Evolutionary conservation across 2,888 invertebrate genomes (phyloP), one percentile per base, ranked within the genome.

Genomic region (Hydriomena furcata): DNA sequence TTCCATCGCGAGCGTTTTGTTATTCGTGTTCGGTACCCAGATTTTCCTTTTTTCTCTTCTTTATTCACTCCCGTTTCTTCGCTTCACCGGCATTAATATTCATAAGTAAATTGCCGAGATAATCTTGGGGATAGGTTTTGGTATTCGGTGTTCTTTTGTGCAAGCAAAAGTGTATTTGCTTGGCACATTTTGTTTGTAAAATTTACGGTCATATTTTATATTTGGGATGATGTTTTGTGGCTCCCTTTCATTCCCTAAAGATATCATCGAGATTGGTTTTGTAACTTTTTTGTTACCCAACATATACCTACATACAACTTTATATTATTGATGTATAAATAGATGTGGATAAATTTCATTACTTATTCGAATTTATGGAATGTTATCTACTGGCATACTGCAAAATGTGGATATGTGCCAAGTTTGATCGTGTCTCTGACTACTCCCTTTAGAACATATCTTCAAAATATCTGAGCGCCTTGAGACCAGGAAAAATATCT

Each of bases 51-150:
- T 63, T 62, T 65, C 65, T 57, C 55, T 61, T 68, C 60, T 66
- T 67, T 65, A 70, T 67, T 74, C 68, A 70, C 70, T 68, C 67
- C 63, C 62, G 58, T 70, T 73, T 73, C 68, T 76, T 71, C 46
- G 52, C 71, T 74, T 73, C 79, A 70, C 68, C 68, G 75, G 78
- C 71, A 82, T 89, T 88, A 88, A 89, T 88, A 88, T 88, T 88
- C 86, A 88, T 88, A 86, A 88, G 85, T 82, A 84, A 87, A 85
- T 86, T 84, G 83, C 76, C 74, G 75, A 73, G 79, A 82, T 83
- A 79, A 79, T 71, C 66, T 61, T 30, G 47, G 42, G 58, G 57
- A 59, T 58, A 52, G 58, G 49, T 60, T 55, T 61, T 50, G 58
- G 55, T 52, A 50, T 56, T 55, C 35, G 54, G 55, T 57, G 55